A percentile compares a stretch with the other conserved stretches of the same genome.
These are phyloP conservation scores for Cossypha heuglini DNA, from an alignment of 2,797 vertebrate species.

Conservation along the genomic window DNA sequence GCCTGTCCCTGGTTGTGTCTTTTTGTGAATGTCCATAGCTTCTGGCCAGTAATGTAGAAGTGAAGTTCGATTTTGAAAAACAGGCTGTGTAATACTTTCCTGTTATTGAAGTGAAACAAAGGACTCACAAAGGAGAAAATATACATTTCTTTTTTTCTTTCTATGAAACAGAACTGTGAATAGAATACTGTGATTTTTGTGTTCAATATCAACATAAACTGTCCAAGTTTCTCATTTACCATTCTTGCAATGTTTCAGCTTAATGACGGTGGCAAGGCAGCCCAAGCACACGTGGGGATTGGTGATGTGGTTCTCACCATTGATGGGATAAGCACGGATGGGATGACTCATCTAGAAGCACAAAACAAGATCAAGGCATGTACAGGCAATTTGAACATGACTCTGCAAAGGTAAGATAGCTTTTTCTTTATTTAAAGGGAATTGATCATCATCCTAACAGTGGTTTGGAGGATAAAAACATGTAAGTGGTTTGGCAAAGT, in stretches of 20 bases:
- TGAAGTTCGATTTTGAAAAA: neutral
- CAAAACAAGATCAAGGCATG: constrained; percentile 99
- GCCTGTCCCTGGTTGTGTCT: neutral
- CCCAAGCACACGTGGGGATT: constrained; percentile 85
- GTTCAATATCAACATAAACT: neutral
- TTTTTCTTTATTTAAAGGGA: neutral
- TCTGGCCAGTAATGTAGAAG: neutral
- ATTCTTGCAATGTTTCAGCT: constrained; percentile 78
- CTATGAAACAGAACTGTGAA: neutral
- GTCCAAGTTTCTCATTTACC: neutral
- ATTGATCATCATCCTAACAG: neutral
- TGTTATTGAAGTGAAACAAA: neutral
- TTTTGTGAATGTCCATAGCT: neutral
- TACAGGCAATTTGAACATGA: constrained; percentile 87
- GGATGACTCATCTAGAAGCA: constrained; percentile 97
- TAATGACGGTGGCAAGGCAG: constrained; percentile 92
- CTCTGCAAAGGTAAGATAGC: constrained; percentile 88
- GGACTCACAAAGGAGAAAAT: neutral
- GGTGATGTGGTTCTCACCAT: constrained; percentile 93
- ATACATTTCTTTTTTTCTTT: neutral
- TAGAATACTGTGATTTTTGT: neutral
- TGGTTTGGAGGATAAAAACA: neutral
- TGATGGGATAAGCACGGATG: constrained; percentile 87
- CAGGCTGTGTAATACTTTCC: neutral
- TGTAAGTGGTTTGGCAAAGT: neutral